Percentiles rank a stretch among this genome's conserved stretches.
phyloP scores from a whole-genome alignment of 1,140 invertebrate genomes.

The Brachionus plicatilis region DNA sequence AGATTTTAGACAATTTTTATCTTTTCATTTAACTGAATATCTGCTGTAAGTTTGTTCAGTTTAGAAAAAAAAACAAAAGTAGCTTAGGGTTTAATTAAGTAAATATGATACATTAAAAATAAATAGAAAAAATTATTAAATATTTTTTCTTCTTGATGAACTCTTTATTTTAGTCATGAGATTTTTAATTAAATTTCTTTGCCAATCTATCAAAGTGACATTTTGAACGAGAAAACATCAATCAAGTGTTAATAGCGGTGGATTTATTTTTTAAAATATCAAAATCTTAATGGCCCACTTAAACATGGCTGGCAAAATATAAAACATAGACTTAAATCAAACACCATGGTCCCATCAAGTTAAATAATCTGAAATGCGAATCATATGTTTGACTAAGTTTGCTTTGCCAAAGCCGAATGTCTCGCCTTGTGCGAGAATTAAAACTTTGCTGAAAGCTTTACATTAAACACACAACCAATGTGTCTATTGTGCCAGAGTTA shows the following conservation, averaged over 20 bases:
- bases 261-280: neutral
- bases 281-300: neutral
- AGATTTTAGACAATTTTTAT: too few relatives aligned
- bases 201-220: neutral
- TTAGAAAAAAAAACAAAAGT: too few relatives aligned
- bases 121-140: too few relatives aligned
- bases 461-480: neutral
- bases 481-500: neutral
- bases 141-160: too few relatives aligned
- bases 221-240: neutral
- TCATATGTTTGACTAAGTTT: neutral
- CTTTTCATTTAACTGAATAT: too few relatives aligned
- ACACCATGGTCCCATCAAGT: neutral
- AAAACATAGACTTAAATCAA: neutral
- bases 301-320: neutral
- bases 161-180: too few relatives aligned
- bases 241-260: neutral
- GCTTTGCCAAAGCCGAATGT: neutral
- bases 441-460: neutral
- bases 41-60: too few relatives aligned
- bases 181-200: too few relatives aligned
- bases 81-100: too few relatives aligned
- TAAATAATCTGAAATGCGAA: neutral
- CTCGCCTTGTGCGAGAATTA: neutral
- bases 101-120: too few relatives aligned